Evolutionary conservation across 2,888 invertebrate genomes (phyloP), one percentile per base, ranked within the genome.

Genomic region (Trissoscelio sp.): DNA sequence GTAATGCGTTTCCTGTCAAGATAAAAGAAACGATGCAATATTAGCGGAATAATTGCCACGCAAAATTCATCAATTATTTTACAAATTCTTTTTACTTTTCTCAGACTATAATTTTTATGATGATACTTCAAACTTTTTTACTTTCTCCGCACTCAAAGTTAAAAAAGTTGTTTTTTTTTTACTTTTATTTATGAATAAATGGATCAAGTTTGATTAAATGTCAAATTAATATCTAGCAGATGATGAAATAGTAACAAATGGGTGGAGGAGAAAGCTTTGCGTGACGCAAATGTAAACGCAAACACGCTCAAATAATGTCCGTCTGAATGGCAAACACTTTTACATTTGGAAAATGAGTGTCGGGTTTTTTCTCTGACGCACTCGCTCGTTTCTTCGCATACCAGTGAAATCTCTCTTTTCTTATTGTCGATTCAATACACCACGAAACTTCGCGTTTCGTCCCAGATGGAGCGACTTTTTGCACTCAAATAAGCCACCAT

Each of bases 241-340:
- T 58, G 31, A n/a, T n/a, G 37, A 73, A 79, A 74, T 12, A 24
- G 81, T 82, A 82, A 58, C 72, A 58, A 79, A 42, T 42, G 75
- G n/a, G 58, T 77, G 58, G 42, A 82, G 82, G 87, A 85, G 87
- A 87, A 87, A 87, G 87, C 86, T 80, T 75, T 57, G 80, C 83
- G 82, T 85, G 85, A 85, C 84, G 83, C 58, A 81, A 84, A 81
- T 73, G 62, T 79, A 60, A 74, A 69, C 69, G 67, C 79, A 60
- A 66, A 67, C 77, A 62, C 51, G 48, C 69, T 53, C 60, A 74
- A 77, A 39, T 66, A 51, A 73, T 46, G 72, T 73, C 53, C 79
- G 69, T 80, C 58, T 69, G 74, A 69, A 69, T 74, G 66, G 79
- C 74, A 74, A 80, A 80, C 79, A 74, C 74, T 74, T 80, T 80